Evolutionary conservation across 2,113 vertebrate species (phyloP).

Genomic region (Siniperca knerii): DNA sequence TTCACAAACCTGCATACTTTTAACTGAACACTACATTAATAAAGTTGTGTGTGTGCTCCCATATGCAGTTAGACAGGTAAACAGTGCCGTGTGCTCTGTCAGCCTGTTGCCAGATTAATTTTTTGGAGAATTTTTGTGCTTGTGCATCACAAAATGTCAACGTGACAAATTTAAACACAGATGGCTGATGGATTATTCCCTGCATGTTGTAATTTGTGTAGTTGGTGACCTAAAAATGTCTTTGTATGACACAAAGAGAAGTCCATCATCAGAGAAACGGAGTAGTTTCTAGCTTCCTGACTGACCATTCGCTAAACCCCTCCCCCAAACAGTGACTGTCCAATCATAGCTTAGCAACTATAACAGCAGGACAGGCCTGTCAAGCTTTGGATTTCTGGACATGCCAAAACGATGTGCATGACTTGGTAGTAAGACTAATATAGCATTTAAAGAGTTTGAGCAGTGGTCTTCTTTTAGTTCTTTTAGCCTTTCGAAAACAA

Average conservation of each 20-base stretch:
- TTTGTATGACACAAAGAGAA: not conserved
- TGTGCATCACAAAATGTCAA: conserved; percentile 15
- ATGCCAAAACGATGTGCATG: not conserved
- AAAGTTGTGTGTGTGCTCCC: not conserved
- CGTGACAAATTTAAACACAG: conserved; percentile 14
- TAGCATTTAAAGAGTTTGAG: not conserved
- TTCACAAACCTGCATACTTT: not conserved
- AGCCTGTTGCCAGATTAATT: conserved; percentile 10
- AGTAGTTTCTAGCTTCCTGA: not conserved
- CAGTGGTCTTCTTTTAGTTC: not conserved
- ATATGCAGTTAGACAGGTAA: not conserved
- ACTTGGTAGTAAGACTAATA: not conserved
- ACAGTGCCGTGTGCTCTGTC: not conserved
- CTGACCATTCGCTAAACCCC: not conserved
- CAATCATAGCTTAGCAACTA: not conserved
- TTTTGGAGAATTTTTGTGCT: conserved; percentile 22
- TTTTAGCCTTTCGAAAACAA: not conserved
- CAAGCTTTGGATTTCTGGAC: not conserved
- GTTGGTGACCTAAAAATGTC: not conserved
- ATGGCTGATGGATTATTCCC: not conserved
- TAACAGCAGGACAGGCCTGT: not conserved
- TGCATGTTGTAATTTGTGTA: not conserved
- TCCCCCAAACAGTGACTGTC: not conserved
- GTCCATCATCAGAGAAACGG: not conserved
- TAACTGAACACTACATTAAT: not conserved